Evolutionary conservation across 2,797 vertebrate species (phyloP).

Genomic region (Sorex maritimensis): DNA sequence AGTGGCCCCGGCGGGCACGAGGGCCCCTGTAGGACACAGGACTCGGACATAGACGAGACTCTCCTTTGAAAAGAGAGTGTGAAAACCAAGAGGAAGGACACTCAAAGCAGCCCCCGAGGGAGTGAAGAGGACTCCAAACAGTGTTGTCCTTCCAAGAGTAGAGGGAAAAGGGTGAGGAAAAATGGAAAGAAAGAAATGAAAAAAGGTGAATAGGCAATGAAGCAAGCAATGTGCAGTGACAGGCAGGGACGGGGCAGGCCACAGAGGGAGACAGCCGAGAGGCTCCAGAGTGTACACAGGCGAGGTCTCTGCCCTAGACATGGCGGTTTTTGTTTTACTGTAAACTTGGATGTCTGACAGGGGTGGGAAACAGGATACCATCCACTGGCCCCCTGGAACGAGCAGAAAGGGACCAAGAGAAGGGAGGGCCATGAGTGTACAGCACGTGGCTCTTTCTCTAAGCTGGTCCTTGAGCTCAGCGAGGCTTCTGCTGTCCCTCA

Average conservation of each 20-base stretch:
- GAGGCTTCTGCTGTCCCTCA: neutral
- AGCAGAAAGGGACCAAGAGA: neutral
- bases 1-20: neutral
- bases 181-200: slow-evolving; percentile 29
- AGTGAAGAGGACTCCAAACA: neutral
- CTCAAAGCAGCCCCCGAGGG: neutral
- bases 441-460: neutral
- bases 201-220: neutral
- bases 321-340: neutral
- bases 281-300: neutral
- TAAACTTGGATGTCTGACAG: neutral
- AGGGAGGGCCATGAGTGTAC: neutral
- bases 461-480: neutral
- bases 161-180: neutral
- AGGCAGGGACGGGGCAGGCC: neutral
- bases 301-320: neutral
- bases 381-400: neutral
- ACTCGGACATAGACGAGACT: neutral
- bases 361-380: too few relatives aligned
- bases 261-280: neutral
- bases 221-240: neutral
- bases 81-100: neutral
- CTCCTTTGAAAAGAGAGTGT: neutral
- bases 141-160: neutral
- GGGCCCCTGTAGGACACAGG: neutral